Conservation (phyloP, 1,140 invertebrate species). For the Telenomus remus region DNA sequence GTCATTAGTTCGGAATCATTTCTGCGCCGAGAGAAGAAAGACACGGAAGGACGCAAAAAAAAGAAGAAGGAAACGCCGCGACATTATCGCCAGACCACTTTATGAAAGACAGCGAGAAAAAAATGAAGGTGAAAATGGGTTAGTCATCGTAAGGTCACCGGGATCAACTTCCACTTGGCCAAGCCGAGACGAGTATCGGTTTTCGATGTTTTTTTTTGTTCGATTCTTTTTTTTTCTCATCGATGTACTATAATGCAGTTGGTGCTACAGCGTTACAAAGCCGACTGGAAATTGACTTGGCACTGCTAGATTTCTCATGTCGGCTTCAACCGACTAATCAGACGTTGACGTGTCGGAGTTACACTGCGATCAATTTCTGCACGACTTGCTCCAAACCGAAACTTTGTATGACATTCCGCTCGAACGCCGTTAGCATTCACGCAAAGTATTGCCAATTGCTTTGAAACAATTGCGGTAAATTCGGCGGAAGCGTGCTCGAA, state of each 20-base stretch:
- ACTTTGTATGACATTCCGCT: constrained; percentile 1
- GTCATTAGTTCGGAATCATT: neutral
- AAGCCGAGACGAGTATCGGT: constrained; percentile 26
- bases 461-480: too few relatives aligned
- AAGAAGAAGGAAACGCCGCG: constrained; percentile 8
- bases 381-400: constrained; percentile 22
- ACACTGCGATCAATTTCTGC: constrained; percentile 27
- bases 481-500: too few relatives aligned
- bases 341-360: constrained; percentile 30
- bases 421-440: neutral
- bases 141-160: constrained; percentile 39
- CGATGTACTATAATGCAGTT: constrained; percentile 12
- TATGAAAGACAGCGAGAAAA: constrained; percentile 7
- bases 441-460: neutral
- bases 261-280: constrained; percentile 33
- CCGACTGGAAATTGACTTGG: constrained; percentile 41
- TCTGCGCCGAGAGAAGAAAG: too few relatives aligned
- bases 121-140: constrained; percentile 21
- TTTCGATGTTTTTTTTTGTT: constrained; percentile 33
- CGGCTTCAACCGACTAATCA: constrained; percentile 28
- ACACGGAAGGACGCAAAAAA: neutral
- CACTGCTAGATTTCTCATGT: constrained; percentile 33
- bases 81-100: constrained; percentile 6
- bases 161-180: constrained; percentile 36
- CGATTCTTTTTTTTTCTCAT: neutral